Evolutionary conservation across 2,797 vertebrate genomes (phyloP).

Genomic region (Mormyrus proboscirostris): DNA sequence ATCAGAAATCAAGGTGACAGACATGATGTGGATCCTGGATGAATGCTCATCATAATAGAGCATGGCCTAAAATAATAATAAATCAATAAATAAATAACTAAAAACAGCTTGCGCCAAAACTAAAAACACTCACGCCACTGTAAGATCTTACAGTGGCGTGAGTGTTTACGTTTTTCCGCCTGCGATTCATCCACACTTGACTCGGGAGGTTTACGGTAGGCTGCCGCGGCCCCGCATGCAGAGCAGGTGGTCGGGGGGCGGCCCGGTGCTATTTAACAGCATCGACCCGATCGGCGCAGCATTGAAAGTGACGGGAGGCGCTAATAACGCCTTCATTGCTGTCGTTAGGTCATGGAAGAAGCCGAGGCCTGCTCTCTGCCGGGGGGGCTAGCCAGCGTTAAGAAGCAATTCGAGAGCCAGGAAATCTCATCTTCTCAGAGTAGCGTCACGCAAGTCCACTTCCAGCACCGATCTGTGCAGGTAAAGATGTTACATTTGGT

Average conservation of each 20-base stretch:
- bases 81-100: background rate
- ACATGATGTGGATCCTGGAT: background rate
- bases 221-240: background rate
- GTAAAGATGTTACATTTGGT: constrained; percentile 51
- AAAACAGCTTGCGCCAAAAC: background rate
- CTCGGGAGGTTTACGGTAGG: background rate
- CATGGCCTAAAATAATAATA: background rate
- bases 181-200: background rate
- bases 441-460: constrained; percentile 68
- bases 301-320: constrained; percentile 39
- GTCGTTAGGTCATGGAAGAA: constrained; percentile 77
- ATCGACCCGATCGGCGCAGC: constrained; percentile 44
- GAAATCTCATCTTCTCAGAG: constrained; percentile 63
- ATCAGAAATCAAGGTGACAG: background rate
- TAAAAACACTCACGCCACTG: background rate
- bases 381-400: constrained; percentile 82
- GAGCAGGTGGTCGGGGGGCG: background rate
- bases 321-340: constrained; percentile 55
- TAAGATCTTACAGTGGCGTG: background rate
- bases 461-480: constrained; percentile 72
- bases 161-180: background rate
- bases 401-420: constrained; percentile 83
- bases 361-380: constrained; percentile 76
- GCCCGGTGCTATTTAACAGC: constrained; percentile 31
- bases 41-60: background rate